phyloP scores from a whole-genome alignment of 2,113 vertebrate species.

The Motacilla tschutschensis region DNA sequence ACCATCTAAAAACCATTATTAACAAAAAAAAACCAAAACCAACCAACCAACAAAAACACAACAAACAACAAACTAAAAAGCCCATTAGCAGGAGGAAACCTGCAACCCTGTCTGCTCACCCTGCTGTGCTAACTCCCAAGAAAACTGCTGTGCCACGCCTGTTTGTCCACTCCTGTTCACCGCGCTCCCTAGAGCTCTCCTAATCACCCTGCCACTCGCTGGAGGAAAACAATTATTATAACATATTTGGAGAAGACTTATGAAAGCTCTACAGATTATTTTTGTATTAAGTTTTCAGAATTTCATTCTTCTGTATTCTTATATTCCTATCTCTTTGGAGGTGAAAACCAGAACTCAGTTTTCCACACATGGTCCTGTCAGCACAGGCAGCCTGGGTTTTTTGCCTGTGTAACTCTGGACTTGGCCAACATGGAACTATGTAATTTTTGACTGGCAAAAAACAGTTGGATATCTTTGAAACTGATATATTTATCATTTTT shows the following conservation, averaged over 20 bases:
- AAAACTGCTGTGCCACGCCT: accelerated
- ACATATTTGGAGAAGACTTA: background rate
- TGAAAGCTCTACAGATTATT: background rate
- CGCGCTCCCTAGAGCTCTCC: background rate
- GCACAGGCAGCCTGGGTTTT: background rate
- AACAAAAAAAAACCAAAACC: background rate
- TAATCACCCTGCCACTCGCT: accelerated
- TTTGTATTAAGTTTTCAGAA: background rate
- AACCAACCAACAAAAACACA: background rate
- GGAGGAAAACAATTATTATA: background rate
- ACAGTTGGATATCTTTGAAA: background rate
- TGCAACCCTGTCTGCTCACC: too few species aligned
- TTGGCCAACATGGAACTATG: background rate
- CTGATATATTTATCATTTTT: background rate
- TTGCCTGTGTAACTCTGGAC: background rate
- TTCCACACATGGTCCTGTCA: background rate
- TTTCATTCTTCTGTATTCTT: background rate
- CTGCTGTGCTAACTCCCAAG: accelerated
- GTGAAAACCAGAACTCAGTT: background rate
- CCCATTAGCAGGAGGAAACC: background rate
- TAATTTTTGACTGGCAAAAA: background rate
- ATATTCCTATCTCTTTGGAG: background rate
- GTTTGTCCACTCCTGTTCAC: background rate
- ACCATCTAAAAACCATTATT: background rate
- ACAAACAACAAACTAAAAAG: background rate